Conservation (phyloP, 1,140 invertebrate genomes). For the Phenacoccus solenopsis region DNA sequence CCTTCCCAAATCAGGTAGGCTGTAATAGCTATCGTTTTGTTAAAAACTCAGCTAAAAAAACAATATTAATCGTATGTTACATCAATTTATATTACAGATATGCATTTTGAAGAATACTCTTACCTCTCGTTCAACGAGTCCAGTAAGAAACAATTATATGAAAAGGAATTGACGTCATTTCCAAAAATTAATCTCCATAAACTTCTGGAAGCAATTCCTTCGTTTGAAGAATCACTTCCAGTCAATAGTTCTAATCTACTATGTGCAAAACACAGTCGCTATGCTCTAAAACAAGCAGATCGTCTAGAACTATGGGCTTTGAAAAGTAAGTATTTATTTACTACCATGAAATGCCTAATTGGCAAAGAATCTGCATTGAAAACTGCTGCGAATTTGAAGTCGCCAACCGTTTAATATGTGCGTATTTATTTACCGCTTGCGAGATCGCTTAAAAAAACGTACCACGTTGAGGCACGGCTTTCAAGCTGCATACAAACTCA, state of each 20-base stretch:
- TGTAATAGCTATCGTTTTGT: not conserved
- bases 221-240: not conserved
- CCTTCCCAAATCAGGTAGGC: no score
- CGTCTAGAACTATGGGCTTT: slow-evolving; percentile 43
- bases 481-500: no score
- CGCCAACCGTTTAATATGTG: no score
- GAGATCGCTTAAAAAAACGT: no score
- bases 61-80: no score
- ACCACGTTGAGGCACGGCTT: no score
- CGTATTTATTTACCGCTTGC: no score
- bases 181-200: not conserved
- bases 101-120: not conserved
- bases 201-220: not conserved
- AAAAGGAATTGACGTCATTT: not conserved
- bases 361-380: no score
- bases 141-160: not conserved
- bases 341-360: no score
- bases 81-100: no score
- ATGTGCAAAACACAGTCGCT: slow-evolving; percentile 35
- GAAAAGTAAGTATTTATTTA: slow-evolving; percentile 47
- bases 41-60: not conserved
- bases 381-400: no score
- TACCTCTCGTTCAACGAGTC: not conserved
- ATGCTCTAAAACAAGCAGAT: slow-evolving; percentile 36
- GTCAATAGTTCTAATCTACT: slow-evolving; percentile 22